These are phyloP conservation scores for Corythornis vintsioides DNA, from an alignment of 2,113 vertebrate species.

Conservation along the genomic window DNA sequence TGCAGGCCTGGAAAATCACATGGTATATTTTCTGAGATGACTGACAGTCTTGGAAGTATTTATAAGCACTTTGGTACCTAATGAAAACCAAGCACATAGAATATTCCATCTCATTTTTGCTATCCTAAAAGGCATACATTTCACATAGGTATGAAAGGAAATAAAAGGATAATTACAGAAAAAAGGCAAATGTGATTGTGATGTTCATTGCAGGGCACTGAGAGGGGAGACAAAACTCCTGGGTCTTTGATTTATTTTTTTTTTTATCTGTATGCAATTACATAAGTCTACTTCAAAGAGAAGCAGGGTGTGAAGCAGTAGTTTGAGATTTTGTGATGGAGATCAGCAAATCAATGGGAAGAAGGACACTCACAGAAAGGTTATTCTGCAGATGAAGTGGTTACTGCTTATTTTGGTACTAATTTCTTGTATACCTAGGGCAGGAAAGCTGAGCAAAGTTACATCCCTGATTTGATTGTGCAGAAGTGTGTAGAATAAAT, in stretches of 20 bases:
- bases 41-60: neutral
- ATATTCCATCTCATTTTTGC: neutral
- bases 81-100: neutral
- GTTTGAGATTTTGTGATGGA: conserved; percentile 38
- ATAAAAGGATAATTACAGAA: conserved; percentile 43
- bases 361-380: neutral
- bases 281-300: conserved; percentile 46
- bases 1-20: neutral
- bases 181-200: conserved; percentile 5
- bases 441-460: neutral
- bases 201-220: neutral
- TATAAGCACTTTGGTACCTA: neutral
- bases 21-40: neutral
- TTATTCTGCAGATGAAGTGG: conserved; percentile 43
- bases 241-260: conserved; percentile 2
- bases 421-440: neutral
- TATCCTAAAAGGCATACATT: neutral
- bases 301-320: neutral
- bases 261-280: neutral
- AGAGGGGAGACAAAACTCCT: neutral
- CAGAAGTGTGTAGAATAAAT: neutral
- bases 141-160: conserved; percentile 17
- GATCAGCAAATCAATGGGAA: conserved; percentile 12
- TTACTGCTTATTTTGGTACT: neutral
- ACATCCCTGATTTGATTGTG: neutral